These are phyloP conservation scores for Drosophila arawakana DNA, from an alignment of 1,140 invertebrate species.

Conservation along the genomic window DNA sequence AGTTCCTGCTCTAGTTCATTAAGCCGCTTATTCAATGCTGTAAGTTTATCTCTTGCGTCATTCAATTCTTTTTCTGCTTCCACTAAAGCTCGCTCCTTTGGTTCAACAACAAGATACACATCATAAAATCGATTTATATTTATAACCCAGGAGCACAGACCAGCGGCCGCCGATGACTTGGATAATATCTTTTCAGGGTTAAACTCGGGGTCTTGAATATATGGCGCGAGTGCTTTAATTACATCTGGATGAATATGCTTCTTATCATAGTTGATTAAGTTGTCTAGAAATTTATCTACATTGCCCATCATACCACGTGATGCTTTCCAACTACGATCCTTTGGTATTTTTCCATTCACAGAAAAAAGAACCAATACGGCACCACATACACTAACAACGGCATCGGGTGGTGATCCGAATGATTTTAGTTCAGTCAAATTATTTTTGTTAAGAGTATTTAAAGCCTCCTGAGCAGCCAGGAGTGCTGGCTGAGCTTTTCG, in stretches of 20 bases:
- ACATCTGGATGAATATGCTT: conserved; percentile 96
- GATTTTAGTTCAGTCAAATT: conserved; percentile 98
- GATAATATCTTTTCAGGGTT: conserved; percentile 92
- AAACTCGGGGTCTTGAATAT: conserved; percentile 90
- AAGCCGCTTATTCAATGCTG: conserved; percentile 86
- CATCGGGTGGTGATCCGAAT: conserved; percentile 92
- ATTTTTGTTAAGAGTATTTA: conserved; percentile 96
- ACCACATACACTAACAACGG: conserved; percentile 93
- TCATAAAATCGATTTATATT: conserved; percentile 97
- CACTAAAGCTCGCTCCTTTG: conserved; percentile 91
- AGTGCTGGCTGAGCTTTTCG: conserved; percentile 96
- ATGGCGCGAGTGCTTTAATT: conserved; percentile 89
- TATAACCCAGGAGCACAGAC: conserved; percentile 96
- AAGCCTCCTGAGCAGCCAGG: conserved; percentile 93
- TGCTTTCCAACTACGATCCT: conserved; percentile 96
- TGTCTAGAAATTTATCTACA: conserved; percentile 92
- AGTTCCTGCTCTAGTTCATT: conserved; percentile 93
- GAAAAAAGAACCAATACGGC: conserved; percentile 95
- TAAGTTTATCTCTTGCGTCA: conserved; percentile 92
- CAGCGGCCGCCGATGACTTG: conserved; percentile 95
- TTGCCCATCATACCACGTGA: conserved; percentile 94
- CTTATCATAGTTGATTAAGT: conserved; percentile 95
- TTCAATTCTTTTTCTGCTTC: conserved; percentile 93
- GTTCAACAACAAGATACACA: conserved; percentile 96
- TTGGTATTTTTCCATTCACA: conserved; percentile 94